Conservation (phyloP, 2,113 vertebrate genomes). For the Melanerpes formicivorus region DNA sequence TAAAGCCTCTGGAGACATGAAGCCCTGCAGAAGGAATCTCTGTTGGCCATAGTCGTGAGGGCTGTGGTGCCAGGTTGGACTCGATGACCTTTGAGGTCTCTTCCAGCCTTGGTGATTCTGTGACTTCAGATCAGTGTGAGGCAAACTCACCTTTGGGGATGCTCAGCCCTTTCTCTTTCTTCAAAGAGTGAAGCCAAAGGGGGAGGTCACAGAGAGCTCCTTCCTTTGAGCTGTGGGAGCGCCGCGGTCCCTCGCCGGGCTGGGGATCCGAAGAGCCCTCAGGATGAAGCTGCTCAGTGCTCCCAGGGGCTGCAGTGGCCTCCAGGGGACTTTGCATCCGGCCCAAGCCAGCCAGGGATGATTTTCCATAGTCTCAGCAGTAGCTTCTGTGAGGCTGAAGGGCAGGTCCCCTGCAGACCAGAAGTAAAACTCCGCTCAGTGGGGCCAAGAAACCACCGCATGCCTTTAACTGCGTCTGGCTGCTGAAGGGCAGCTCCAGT, state of each 20-base stretch:
- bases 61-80: too few species aligned
- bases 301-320: not conserved
- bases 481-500: slow-evolving; percentile 45
- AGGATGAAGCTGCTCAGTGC: not conserved
- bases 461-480: slow-evolving; percentile 55
- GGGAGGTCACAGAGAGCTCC: not conserved
- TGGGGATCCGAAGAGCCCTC: not conserved
- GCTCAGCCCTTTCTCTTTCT: not conserved
- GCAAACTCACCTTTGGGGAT: not conserved
- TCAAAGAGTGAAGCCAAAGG: not conserved
- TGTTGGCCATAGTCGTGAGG: not conserved
- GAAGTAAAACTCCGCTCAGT: slow-evolving; percentile 36
- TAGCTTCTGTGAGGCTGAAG: slow-evolving; percentile 33
- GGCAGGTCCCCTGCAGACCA: slow-evolving; percentile 45
- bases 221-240: not conserved
- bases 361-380: slow-evolving; percentile 55
- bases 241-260: not conserved
- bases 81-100: too few species aligned
- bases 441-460: slow-evolving; percentile 58
- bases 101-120: too few species aligned
- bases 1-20: not conserved
- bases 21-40: not conserved
- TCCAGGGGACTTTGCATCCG: slow-evolving; percentile 31
- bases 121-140: not conserved
- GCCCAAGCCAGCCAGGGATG: not conserved